Evolutionary conservation across 2,888 invertebrate genomes (phyloP), one percentile per base, ranked within the genome.

Genomic region (Gryllus longicercus): DNA sequence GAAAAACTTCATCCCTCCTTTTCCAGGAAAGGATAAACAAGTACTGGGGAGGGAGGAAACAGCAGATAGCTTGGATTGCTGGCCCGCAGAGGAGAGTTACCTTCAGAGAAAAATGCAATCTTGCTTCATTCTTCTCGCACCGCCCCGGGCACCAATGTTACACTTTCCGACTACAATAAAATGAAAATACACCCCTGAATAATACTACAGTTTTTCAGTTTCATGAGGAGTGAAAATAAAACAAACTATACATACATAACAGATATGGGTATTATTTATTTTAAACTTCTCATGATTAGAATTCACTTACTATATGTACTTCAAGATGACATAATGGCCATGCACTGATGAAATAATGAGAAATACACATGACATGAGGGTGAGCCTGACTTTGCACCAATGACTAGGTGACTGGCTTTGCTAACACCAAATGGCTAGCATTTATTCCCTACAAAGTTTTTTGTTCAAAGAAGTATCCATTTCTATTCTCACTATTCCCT

Each of bases 151-250:
- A 81, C 81, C 80, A 81, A 80, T 74, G 81, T 50, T 51, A 80
- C 81, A 74, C 75, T 81, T 79, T 81, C 81, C 50, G 81, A 81
- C 81, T 81, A 81, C 81, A 81, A 81, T 75, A 76, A 80, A 81
- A 81, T 81, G 78, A 81, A 81, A 79, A 74, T 78, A 80, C 74
- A 76, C 50, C 78, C 77, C 74, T 75, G 50, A 79, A 51, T 76
- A 23, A 25, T 77, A 77, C 50, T 77, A 77, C 49, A 75, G 25
- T n/a, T 14, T 75, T 75, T 75, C 14, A 21, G 25, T 14, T 75
- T 25, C 75, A 75, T 21, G 75, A 23, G 25, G 75, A 75, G 14
- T 75, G 75, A 21, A 75, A 75, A 75, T 75, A 23, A 23, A 75
- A 75, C 74, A 74, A 75, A 75, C 14, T 75, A 75, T 8, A 75